Percentiles rank a stretch among this genome's conserved stretches.
phyloP scores from a whole-genome alignment of 1,140 invertebrate genomes.

The Drosophila ambigua region DNA sequence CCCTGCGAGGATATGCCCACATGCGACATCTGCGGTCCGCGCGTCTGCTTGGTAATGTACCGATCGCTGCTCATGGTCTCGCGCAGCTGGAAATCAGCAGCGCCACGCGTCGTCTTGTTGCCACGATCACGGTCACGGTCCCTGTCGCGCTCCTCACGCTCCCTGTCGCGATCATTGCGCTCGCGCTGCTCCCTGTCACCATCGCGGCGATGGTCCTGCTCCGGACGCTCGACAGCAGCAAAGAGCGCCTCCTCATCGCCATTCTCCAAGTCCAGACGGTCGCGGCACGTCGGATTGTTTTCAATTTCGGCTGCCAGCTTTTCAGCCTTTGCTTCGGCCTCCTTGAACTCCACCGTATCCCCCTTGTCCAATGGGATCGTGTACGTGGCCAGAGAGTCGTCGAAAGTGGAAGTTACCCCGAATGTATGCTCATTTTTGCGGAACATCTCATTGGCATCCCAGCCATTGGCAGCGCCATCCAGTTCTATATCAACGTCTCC shows the following conservation, averaged over 20 bases:
- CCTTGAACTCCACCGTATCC: constrained; percentile 93
- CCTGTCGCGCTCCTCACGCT: constrained; percentile 69
- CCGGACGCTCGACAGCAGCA: constrained; percentile 88
- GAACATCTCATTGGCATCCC: constrained; percentile 98
- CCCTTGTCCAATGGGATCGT: constrained; percentile 93
- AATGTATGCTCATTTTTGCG: constrained; percentile 95
- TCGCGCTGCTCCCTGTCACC: constrained; percentile 61
- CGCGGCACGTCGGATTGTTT: constrained; percentile 91
- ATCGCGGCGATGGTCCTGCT: constrained; percentile 53
- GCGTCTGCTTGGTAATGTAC: constrained; percentile 77
- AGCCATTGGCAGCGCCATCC: constrained; percentile 92
- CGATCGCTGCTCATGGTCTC: constrained; percentile 79
- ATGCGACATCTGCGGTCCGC: constrained; percentile 72
- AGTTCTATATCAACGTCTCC: constrained; percentile 88
- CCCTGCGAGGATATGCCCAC: constrained; percentile 60
- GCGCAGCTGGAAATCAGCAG: constrained; percentile 63
- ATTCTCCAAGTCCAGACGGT: constrained; percentile 94
- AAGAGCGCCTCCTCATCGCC: constrained; percentile 93
- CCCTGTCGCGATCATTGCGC: constrained; percentile 65
- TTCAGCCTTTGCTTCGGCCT: constrained; percentile 92
- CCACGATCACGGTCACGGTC: constrained; percentile 76
- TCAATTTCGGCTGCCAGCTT: constrained; percentile 96
- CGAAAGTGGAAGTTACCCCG: constrained; percentile 94
- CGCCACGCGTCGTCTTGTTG: constrained; percentile 61
- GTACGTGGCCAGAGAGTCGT: constrained; percentile 93